These are phyloP conservation scores for Crypturellus tataupa DNA, from an alignment of 2,797 vertebrate species.

Conservation along the genomic window DNA sequence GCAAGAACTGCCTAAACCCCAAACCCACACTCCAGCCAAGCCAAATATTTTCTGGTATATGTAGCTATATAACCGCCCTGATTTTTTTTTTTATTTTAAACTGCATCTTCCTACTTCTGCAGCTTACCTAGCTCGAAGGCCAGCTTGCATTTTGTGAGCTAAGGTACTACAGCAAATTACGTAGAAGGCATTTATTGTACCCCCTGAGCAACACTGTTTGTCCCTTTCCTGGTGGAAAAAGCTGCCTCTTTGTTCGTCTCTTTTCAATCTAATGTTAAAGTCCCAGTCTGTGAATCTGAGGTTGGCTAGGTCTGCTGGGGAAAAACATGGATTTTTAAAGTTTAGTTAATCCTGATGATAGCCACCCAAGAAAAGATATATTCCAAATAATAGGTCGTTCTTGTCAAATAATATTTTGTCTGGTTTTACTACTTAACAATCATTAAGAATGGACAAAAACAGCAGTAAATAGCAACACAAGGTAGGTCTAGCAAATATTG, in stretches of 20 bases:
- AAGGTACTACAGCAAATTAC: background rate
- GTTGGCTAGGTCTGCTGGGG: background rate
- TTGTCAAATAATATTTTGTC: background rate
- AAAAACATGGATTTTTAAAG: background rate
- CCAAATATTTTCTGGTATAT: constrained; percentile 38
- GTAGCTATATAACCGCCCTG: background rate
- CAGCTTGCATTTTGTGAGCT: background rate
- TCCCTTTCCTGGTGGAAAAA: background rate
- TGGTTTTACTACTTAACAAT: background rate
- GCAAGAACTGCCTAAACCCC: constrained; percentile 62
- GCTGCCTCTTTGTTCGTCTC: background rate
- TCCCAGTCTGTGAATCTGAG: background rate
- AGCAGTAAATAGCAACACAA: background rate
- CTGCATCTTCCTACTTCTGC: background rate
- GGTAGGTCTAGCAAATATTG: background rate
- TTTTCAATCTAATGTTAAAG: background rate
- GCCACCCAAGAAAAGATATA: background rate
- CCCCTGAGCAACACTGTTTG: background rate
- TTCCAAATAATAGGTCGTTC: background rate
- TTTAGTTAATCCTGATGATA: background rate
- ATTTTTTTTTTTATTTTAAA: background rate
- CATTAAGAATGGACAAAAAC: background rate
- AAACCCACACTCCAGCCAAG: constrained; percentile 48
- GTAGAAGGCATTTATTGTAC: background rate
- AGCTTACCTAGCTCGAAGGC: background rate